Evolutionary conservation across 2,113 vertebrate species (phyloP), one percentile per base, ranked within the genome.

Genomic region (Actenoides hombroni): DNA sequence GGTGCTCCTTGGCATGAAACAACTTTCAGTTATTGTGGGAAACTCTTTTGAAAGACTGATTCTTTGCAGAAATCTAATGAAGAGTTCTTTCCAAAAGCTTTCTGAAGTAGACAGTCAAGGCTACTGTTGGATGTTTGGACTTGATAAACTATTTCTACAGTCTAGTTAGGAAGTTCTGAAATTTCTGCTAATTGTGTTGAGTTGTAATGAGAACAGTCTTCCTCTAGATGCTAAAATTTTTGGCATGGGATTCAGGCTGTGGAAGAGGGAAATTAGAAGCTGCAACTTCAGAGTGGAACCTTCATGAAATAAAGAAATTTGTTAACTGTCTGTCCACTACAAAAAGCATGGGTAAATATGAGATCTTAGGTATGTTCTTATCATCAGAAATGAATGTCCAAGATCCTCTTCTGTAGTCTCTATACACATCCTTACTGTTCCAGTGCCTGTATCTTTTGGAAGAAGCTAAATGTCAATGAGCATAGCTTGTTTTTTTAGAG

Each of bases 81-180:
- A 79, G 49, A 63, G 33, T 6, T 80, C 42, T 87, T 81, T 53
- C 48, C n/a, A 35, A 81, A 88, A 80, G 64, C 44, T 81, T 90
- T 69, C 39, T 84, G 40, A 78, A 86, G 51, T 39, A 75, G 42
- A 31, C 2, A 20, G 8, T 28, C 23, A 64, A 49, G 39, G 18
- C 24, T 51, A 28, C 42, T 65, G 24, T 10, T 49, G 4, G 23
- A 8, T 75, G 56, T 24, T 24, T 0, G 0, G 25, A 54, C 37
- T 63, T 26, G 23, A 59, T 51, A 74, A 92, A 80, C 19, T 63
- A 57, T 10, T 92, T 46, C 39, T 68, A 21, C 12, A 40, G 23
- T 11, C 31, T 48, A 40, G 11, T n/a, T 75, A 71, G 1, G 3
- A 67, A 56, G 42, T 46, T 86, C 74, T 78, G 89, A 6, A 14